These are phyloP conservation scores for Archaeoteleia sp. DNA, from an alignment of 2,888 invertebrate genomes.

Conservation along the genomic window DNA sequence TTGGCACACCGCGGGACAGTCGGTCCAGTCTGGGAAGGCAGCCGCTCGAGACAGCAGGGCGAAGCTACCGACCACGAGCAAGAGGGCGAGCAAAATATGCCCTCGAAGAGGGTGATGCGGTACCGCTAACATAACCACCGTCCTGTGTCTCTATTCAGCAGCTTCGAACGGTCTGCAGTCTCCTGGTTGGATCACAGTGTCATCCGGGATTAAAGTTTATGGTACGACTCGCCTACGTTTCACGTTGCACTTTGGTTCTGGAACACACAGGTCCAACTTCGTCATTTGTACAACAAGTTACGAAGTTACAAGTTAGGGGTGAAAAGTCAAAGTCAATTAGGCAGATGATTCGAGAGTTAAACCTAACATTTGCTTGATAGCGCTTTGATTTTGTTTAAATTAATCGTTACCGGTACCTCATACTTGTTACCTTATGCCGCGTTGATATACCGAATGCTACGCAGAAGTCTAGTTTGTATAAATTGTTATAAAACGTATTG, in stretches of 20 bases:
- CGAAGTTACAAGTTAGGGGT: too few species aligned
- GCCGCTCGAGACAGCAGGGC: slow-evolving; percentile 71
- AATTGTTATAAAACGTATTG: too few species aligned
- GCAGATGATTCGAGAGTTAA: too few species aligned
- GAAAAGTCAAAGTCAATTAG: too few species aligned
- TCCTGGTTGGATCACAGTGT: slow-evolving; percentile 18
- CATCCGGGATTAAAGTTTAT: slow-evolving; percentile 29
- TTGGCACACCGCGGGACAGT: slow-evolving; percentile 89
- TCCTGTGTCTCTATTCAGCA: slow-evolving; percentile 26
- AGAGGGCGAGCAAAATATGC: slow-evolving; percentile 67
- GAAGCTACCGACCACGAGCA: slow-evolving; percentile 64
- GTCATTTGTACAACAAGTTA: too few species aligned
- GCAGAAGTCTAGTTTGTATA: too few species aligned
- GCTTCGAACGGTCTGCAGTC: slow-evolving; percentile 30
- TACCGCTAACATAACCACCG: slow-evolving; percentile 56
- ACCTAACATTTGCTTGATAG: too few species aligned
- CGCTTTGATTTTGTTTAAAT: too few species aligned
- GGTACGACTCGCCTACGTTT: slow-evolving; percentile 1
- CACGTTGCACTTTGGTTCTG: slow-evolving; percentile 10
- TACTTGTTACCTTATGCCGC: too few species aligned
- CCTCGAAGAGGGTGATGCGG: slow-evolving; percentile 68
- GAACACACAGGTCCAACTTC: slow-evolving; percentile 3
- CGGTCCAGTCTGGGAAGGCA: slow-evolving; percentile 87
- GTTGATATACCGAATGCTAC: too few species aligned
- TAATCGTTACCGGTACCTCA: too few species aligned